Evolutionary conservation across 2,888 invertebrate genomes (phyloP).

Genomic region (Synergus umbraculus): DNA sequence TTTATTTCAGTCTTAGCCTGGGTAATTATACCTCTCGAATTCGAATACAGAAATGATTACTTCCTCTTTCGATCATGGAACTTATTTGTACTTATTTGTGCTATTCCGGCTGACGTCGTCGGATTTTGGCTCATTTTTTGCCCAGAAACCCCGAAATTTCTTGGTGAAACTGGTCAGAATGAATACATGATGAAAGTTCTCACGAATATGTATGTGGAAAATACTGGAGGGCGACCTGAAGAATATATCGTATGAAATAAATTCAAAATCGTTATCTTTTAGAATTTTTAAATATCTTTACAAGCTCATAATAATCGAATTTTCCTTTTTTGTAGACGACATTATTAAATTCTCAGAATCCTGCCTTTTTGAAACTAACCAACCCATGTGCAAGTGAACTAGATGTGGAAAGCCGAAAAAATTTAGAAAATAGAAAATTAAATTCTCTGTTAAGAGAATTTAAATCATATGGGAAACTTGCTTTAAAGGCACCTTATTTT

Average conservation of each 20-base stretch:
- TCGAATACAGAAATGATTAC: slow-evolving; percentile 79
- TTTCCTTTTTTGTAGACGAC: too few relatives aligned
- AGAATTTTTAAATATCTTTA: too few relatives aligned
- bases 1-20: slow-evolving; percentile 83
- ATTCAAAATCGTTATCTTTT: too few relatives aligned
- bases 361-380: too few relatives aligned
- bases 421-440: too few relatives aligned
- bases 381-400: too few relatives aligned
- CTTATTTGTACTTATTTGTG: slow-evolving; percentile 86
- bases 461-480: too few relatives aligned
- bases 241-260: slow-evolving; percentile 67
- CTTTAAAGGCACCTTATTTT: too few relatives aligned
- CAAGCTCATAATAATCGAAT: too few relatives aligned
- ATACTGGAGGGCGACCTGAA: slow-evolving; percentile 80
- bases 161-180: slow-evolving; percentile 87
- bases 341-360: too few relatives aligned
- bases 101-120: slow-evolving; percentile 83
- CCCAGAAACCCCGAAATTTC: slow-evolving; percentile 90
- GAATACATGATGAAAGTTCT: slow-evolving; percentile 84
- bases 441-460: too few relatives aligned
- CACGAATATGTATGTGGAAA: slow-evolving; percentile 83
- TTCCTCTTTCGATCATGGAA: slow-evolving; percentile 89
- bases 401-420: too few relatives aligned
- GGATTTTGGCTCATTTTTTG: slow-evolving; percentile 84
- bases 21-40: slow-evolving; percentile 85